Base-by-base conservation (phyloP, 2,113 vertebrate genomes). In the Lates calcarifer region DNA sequence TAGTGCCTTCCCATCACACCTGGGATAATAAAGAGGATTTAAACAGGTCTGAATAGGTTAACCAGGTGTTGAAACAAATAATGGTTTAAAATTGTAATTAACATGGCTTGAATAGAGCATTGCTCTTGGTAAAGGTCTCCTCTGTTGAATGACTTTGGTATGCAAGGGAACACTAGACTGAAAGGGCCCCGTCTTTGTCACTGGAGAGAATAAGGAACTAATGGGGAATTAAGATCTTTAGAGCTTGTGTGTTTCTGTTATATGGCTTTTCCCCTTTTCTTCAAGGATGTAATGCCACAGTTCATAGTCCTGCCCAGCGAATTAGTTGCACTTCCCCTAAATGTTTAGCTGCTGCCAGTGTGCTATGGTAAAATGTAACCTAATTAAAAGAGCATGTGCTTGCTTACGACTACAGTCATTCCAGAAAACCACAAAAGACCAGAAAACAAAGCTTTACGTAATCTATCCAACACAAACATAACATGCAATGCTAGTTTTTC, bases 1-100 rank as follows among this genome's bases (percentile, higher is more conserved):
- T 93, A 93, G 85, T 92, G 93, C 93, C 92, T 87, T 96, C 95
- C 95, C 95, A 96, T 96, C 96, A 97, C 96, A 97, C 97, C 97
- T 99, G 97, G 96, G 92, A 97, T 96, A 97, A 96, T 94, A 95
- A 97, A 94, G 93, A 93, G 93, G 94, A 94, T 95, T 95, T 96
- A 95, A 95, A 94, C 94, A 94, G 94, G 93, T 90, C 91, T 95
- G 94, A 95, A 95, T 94, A 93, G 95, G 93, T 96, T 95, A 95
- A 95, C 94, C 95, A 96, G 95, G 94, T 95, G 94, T 93, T 96
- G 95, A 96, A 95, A 95, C 95, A 95, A 95, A 95, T 95, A 95
- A 94, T 95, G 93, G 94, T 95, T 95, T 95, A 95, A 95, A 94
- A 94, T 94, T 95, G 94, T 94, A 95, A 95, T 96, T 95, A 95